Evolutionary conservation across 2,888 invertebrate genomes (phyloP), one percentile per base, ranked within the genome.

Genomic region (Trypoxylon attenuatum): DNA sequence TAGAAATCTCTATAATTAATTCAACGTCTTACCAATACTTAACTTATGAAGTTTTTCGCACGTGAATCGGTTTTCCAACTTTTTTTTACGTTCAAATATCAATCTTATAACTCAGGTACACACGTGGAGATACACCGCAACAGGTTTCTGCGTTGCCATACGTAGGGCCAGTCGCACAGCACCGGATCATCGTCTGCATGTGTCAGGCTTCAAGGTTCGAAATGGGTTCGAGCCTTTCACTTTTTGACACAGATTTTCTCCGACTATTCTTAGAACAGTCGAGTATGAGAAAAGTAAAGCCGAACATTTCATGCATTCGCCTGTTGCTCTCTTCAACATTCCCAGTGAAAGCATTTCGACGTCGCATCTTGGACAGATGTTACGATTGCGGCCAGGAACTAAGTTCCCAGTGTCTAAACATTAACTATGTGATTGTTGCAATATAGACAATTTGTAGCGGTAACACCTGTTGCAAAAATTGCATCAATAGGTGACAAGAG

Each of bases 161-260:
- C 1, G 61, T 18, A 13, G 6, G 27, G 2, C 16, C 15, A 8
- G 18, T 51, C 33, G 33, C 29, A 39, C 41, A 52, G 43, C 15
- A 43, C 18, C 23, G 42, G 6, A 16, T 1, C 5, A 2, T 42
- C 47, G n/a, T 43, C 10, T 4, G 33, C 33, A 46, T 2, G 6
- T 16, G 8, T 45, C 5, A 0, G 6, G 0, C 25, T 2, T 5
- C 1, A 13, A 1, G 39, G n/a, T 13, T 33, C 10, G 29, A 61
- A 61, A 25, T 69, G 39, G 69, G 64, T 69, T 59, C 47, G 29
- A 27, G 8, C 69, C 70, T 71, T 77, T 76, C 73, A 72, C 71
- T 67, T 68, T 46, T 49, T 19, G 29, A 15, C 60, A 46, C n/a
- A n/a, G 38, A 33, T 46, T 4, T 25, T 16, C n/a, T n/a, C 5